phyloP scores from a whole-genome alignment of 2,797 vertebrate species.

The Hoplostethus mediterraneus region DNA sequence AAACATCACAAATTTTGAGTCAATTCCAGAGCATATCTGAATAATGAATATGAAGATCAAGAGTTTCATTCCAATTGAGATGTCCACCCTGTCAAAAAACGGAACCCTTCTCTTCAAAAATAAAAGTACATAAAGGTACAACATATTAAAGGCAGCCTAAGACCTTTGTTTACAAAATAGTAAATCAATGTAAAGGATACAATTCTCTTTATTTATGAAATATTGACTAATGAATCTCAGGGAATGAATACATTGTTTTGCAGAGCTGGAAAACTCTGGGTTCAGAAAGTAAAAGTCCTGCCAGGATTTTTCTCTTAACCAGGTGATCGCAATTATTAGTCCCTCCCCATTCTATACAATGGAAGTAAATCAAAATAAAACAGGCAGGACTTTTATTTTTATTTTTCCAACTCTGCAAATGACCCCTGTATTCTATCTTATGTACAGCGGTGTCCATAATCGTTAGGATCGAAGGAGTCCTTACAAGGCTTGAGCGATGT shows the following conservation, averaged over 20 bases:
- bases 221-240: too few species aligned
- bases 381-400: too few species aligned
- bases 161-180: too few species aligned
- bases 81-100: not conserved
- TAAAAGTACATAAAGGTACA: not conserved
- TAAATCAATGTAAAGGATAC: too few species aligned
- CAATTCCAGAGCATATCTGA: not conserved
- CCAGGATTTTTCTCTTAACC: too few species aligned
- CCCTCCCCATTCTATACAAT: too few species aligned
- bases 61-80: not conserved
- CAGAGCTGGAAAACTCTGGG: too few species aligned
- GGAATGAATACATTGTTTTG: too few species aligned
- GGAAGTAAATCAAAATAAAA: too few species aligned
- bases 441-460: not conserved
- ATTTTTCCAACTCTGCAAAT: not conserved
- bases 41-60: slow-evolving; percentile 17
- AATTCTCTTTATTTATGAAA: too few species aligned
- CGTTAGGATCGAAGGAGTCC: not conserved
- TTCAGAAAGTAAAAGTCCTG: too few species aligned
- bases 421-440: not conserved
- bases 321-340: too few species aligned
- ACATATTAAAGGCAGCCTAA: not conserved
- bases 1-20: slow-evolving; percentile 32
- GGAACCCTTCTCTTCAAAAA: not conserved
- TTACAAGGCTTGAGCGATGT: not conserved